Evolutionary conservation across 2,797 vertebrate genomes (phyloP).

Genomic region (Microtus obscurus): DNA sequence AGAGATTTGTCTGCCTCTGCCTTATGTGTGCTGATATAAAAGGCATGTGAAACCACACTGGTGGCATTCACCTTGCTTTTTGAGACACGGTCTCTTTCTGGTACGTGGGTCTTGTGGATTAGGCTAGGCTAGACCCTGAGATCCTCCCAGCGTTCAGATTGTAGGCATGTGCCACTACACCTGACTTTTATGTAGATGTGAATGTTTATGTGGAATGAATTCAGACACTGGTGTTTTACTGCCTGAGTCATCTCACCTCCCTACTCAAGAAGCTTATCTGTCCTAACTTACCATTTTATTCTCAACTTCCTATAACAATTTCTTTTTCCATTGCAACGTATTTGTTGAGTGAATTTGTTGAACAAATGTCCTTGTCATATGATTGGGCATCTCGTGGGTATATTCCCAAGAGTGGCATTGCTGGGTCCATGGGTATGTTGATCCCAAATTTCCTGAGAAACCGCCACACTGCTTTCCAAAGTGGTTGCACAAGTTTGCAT

Average conservation of each 20-base stretch:
- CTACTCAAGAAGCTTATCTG: neutral
- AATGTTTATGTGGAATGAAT: neutral
- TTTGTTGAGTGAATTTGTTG: neutral
- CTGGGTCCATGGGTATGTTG: too few species aligned
- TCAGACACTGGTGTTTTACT: neutral
- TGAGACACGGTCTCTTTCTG: neutral
- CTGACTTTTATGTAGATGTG: neutral
- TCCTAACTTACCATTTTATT: slow-evolving; percentile 3
- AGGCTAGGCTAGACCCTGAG: neutral
- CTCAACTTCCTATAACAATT: neutral
- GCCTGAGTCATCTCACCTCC: neutral
- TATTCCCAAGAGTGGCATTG: too few species aligned
- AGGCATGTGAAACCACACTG: neutral
- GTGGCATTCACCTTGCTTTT: neutral
- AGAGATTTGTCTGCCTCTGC: neutral
- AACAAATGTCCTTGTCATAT: too few species aligned
- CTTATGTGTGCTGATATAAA: neutral
- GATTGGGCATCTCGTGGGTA: too few species aligned
- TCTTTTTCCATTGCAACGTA: neutral
- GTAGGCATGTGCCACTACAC: neutral
- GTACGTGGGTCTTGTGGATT: neutral
- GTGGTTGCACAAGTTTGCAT: too few species aligned
- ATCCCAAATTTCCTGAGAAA: too few species aligned
- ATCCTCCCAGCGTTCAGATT: neutral
- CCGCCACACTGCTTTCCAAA: too few species aligned